Evolutionary conservation across 2,113 vertebrate genomes (phyloP), one percentile per base, ranked within the genome.

Genomic region (Alligator mississippiensis): DNA sequence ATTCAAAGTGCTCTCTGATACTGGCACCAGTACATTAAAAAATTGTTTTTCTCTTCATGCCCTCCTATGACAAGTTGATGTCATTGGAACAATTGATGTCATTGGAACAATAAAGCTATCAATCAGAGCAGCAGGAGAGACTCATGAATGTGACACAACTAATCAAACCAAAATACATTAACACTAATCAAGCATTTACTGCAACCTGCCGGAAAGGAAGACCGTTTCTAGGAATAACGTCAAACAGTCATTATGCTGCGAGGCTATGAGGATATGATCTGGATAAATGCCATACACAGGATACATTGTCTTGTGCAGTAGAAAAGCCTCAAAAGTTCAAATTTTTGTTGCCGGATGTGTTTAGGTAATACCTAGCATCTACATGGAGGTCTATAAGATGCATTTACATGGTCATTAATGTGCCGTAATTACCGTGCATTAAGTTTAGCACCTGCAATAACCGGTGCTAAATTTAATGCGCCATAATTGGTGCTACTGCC

Each of bases 61-160:
- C 28, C 74, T 93, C 62, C 84, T 66, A 61, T 84, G 86, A 61
- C 82, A 85, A 24, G 58, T 1, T 0, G 30, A n/a, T 81, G 21
- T 30, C 1, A 1, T 25, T 10, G 3, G 75, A 87, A 85, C 62
- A 74, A 47, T 1, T 0, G 30, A n/a, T 81, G 21, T 30, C 1
- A 1, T 25, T 10, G 3, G 75, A 87, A 85, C 62, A 92, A 84
- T 55, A 72, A 88, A 62, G 57, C 16, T 82, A 63, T 85, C 2
- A 0, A 58, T 25, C 78, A 81, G 13, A 60, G 27, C 78, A 81
- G 13, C 2, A 27, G 21, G 25, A 83, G 38, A 63, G 59, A 27
- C 34, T 88, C 84, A 81, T 83, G 84, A 89, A 84, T 75, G 60
- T 68, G 77, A 72, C 25, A 76, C 74, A 93, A 24, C 14, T 88